phyloP scores from a whole-genome alignment of 2,888 invertebrate species.

The Hermaeophaga mercurialis region DNA sequence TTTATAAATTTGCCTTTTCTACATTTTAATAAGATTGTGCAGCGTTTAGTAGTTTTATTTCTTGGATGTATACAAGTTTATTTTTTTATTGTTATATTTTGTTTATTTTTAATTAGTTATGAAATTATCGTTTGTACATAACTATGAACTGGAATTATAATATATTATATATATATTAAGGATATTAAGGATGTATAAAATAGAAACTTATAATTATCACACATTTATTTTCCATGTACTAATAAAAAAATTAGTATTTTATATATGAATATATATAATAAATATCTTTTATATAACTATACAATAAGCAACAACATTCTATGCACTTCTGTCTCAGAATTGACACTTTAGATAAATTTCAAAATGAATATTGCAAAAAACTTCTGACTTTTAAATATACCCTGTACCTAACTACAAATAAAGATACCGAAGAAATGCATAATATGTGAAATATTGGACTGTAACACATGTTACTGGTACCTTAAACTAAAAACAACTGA shows the following conservation, averaged over 20 bases:
- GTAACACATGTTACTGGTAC: constrained; percentile 25
- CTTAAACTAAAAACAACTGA: constrained; percentile 25
- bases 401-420: constrained; percentile 2
- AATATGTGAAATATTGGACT: constrained; percentile 23
- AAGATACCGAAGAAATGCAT: constrained; percentile 26
- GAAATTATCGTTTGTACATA: too few species aligned
- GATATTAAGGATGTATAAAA: too few species aligned
- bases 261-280: constrained; percentile 47
- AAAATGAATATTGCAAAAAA: neutral
- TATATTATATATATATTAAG: too few species aligned
- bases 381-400: neutral
- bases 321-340: constrained; percentile 31
- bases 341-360: constrained; percentile 7
- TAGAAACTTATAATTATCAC: constrained; percentile 40
- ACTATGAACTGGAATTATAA: too few species aligned
- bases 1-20: too few species aligned
- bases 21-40: too few species aligned
- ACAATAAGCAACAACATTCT: constrained; percentile 34
- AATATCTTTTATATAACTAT: constrained; percentile 46
- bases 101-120: too few species aligned
- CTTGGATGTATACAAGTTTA: too few species aligned
- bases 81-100: too few species aligned
- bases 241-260: constrained; percentile 51
- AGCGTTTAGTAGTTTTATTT: too few species aligned
- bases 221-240: constrained; percentile 49